Conservation (phyloP, 2,113 vertebrate species). For the Ancistrus triradiatus region DNA sequence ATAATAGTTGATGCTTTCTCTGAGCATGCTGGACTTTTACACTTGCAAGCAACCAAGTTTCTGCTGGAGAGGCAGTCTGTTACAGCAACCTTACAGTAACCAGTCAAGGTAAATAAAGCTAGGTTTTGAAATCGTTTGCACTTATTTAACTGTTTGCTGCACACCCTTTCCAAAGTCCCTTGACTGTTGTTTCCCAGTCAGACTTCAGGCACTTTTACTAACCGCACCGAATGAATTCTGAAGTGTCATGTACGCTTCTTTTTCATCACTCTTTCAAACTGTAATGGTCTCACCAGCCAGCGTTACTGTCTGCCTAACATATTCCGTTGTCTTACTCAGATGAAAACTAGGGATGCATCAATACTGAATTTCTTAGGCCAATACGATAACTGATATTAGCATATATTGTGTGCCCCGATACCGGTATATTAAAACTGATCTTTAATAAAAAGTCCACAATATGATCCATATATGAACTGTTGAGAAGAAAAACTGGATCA, state of each 20-base stretch:
- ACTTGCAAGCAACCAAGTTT: constrained; percentile 82
- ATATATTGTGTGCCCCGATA: too few relatives aligned
- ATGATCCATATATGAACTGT: too few relatives aligned
- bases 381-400: too few relatives aligned
- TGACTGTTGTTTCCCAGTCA: neutral
- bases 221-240: constrained; percentile 31
- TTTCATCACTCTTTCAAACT: neutral
- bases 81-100: constrained; percentile 78
- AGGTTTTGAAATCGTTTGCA: neutral
- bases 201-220: constrained; percentile 40
- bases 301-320: constrained; percentile 53
- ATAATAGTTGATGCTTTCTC: constrained; percentile 88
- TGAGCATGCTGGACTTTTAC: constrained; percentile 86
- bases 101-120: constrained; percentile 62
- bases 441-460: too few relatives aligned
- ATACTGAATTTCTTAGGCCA: too few relatives aligned
- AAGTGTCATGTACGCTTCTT: too few relatives aligned
- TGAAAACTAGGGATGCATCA: too few relatives aligned
- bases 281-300: neutral
- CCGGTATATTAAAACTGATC: too few relatives aligned
- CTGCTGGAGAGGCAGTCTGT: constrained; percentile 70
- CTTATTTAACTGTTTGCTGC: neutral
- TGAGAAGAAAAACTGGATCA: too few relatives aligned
- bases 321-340: constrained; percentile 67
- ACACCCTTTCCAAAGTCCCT: neutral